Percentiles rank a stretch among this genome's conserved stretches.
Evolutionary conservation across 2,797 vertebrate species (phyloP).

Genomic region (Aphelocoma californica): DNA sequence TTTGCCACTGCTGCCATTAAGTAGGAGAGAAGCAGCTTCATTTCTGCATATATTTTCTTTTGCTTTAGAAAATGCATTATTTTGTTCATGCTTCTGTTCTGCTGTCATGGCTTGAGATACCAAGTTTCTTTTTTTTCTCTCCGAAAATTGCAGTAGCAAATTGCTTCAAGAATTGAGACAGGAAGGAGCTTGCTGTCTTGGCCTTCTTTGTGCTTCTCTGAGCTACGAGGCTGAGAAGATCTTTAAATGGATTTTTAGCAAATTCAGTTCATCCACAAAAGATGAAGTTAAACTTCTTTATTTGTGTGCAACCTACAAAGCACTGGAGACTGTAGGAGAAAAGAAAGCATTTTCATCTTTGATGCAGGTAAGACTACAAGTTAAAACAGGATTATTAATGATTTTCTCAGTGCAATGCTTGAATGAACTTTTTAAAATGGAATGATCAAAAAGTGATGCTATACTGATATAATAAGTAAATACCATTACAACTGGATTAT

Average conservation of each 20-base stretch:
- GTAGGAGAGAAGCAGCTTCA: neutral
- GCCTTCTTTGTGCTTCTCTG: slow-evolving; percentile 91
- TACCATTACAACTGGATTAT: neutral
- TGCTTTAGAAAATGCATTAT: neutral
- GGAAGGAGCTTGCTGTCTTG: slow-evolving; percentile 93
- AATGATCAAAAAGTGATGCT: neutral
- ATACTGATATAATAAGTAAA: neutral
- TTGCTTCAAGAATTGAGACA: slow-evolving; percentile 96
- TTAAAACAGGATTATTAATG: neutral
- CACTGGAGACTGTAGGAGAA: slow-evolving; percentile 94
- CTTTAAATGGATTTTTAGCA: slow-evolving; percentile 98
- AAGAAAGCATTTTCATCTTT: slow-evolving; percentile 96
- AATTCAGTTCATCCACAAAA: slow-evolving; percentile 90
- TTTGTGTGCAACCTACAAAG: slow-evolving; percentile 91
- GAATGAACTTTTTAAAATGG: neutral
- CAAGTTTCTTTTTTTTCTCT: slow-evolving; percentile 5
- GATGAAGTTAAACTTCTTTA: slow-evolving; percentile 97
- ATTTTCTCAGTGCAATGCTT: neutral
- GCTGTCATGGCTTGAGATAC: slow-evolving; percentile 6
- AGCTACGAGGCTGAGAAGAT: slow-evolving; percentile 98
- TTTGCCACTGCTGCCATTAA: neutral
- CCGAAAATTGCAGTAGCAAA: slow-evolving; percentile 87
- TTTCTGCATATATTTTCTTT: neutral
- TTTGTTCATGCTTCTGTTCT: neutral
- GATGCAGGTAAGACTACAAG: slow-evolving; percentile 88